Evolutionary conservation across 2,113 vertebrate species (phyloP).

Genomic region (Ellobius talpinus): DNA sequence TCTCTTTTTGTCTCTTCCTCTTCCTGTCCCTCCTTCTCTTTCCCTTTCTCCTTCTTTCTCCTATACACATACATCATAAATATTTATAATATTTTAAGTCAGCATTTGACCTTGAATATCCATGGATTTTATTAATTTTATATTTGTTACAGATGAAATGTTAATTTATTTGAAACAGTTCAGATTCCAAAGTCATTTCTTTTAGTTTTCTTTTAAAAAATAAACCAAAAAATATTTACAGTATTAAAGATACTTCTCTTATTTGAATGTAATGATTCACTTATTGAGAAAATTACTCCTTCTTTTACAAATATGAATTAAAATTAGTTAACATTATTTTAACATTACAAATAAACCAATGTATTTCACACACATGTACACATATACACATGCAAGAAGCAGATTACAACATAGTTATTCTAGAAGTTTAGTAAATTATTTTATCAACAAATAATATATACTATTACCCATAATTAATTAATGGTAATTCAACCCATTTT

Average conservation of each 20-base stretch:
- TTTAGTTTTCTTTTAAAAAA: background rate
- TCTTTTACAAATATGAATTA: conserved; percentile 23
- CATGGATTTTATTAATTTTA: background rate
- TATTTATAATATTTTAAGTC: background rate
- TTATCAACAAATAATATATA: background rate
- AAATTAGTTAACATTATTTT: conserved; percentile 3
- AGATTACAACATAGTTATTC: background rate
- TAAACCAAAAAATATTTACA: background rate
- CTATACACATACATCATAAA: background rate
- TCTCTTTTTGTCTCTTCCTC: background rate
- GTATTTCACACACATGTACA: background rate
- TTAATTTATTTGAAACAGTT: conserved; percentile 28
- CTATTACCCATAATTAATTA: background rate
- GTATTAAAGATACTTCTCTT: background rate
- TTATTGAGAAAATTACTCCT: background rate
- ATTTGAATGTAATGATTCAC: background rate
- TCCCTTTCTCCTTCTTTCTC: background rate
- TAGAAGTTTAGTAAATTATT: background rate
- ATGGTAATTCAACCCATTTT: background rate
- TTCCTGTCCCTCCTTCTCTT: background rate
- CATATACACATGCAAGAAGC: background rate
- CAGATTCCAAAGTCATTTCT: background rate
- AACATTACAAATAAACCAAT: background rate
- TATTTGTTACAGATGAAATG: conserved; percentile 31
- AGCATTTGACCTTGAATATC: background rate